phyloP scores from a whole-genome alignment of 2,113 vertebrate genomes.

The Cephalopterus ornatus region DNA sequence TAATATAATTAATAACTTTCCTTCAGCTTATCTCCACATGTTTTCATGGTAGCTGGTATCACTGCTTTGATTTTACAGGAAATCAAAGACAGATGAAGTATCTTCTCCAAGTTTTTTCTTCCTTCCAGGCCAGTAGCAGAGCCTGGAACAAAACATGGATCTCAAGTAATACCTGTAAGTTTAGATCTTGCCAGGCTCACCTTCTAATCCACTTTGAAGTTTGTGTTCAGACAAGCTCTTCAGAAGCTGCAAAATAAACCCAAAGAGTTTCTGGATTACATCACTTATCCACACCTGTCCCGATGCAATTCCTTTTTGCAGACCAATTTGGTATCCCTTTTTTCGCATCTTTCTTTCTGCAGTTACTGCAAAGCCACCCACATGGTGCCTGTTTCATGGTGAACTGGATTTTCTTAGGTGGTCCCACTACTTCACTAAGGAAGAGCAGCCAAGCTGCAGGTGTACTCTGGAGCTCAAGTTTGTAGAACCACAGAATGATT shows the following conservation, averaged over 20 bases:
- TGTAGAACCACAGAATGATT: not conserved
- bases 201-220: not conserved
- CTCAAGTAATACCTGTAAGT: not conserved
- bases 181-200: not conserved
- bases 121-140: slow-evolving; percentile 14
- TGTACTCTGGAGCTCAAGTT: not conserved
- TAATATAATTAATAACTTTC: slow-evolving; percentile 19
- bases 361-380: not conserved
- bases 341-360: not conserved
- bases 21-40: slow-evolving; percentile 3
- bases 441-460: not conserved
- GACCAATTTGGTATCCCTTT: not conserved
- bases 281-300: not conserved
- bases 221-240: slow-evolving; percentile 12
- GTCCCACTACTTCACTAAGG: not conserved
- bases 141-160: not conserved
- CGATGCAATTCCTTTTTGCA: not conserved
- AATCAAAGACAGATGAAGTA: slow-evolving; percentile 18
- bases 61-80: slow-evolving; percentile 34
- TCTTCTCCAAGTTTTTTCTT: not conserved
- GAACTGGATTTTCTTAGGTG: not conserved
- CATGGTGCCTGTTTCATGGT: not conserved
- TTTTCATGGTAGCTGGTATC: not conserved
- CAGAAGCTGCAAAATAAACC: not conserved
- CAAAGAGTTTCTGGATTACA: not conserved